Conservation (phyloP, 2,888 invertebrate genomes). For the Agriopis leucophaearia region DNA sequence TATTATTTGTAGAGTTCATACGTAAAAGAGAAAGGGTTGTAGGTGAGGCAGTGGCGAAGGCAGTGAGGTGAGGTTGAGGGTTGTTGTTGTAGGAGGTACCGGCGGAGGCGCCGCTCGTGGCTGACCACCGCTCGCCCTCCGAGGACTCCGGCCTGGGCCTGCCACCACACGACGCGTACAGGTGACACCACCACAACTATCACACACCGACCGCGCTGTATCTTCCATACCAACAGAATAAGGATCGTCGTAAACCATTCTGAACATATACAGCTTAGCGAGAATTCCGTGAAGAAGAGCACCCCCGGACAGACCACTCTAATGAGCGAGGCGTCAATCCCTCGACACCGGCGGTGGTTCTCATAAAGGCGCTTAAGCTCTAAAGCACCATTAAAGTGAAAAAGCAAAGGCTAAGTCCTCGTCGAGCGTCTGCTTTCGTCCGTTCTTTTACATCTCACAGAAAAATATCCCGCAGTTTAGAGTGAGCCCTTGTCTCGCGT, state of each 20-base stretch:
- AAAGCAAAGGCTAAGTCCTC: constrained; percentile 75
- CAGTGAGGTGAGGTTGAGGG: constrained; percentile 81
- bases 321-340: constrained; percentile 70
- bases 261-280: not conserved
- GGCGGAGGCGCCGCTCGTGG: constrained; percentile 86
- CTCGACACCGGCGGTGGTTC: constrained; percentile 59
- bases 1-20: not conserved
- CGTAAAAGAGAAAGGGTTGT: constrained; percentile 5
- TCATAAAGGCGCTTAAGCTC: constrained; percentile 68
- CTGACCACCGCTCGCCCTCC: constrained; percentile 94
- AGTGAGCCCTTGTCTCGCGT: constrained; percentile 64
- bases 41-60: constrained; percentile 42
- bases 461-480: constrained; percentile 69
- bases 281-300: constrained; percentile 21
- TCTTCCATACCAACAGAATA: constrained; percentile 32
- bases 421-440: constrained; percentile 72
- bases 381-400: constrained; percentile 71
- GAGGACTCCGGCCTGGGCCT: constrained; percentile 98
- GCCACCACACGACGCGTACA: constrained; percentile 91
- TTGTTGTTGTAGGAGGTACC: constrained; percentile 86
- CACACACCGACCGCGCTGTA: constrained; percentile 32
- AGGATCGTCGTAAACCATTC: constrained; percentile 4
- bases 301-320: constrained; percentile 49
- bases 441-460: constrained; percentile 74
- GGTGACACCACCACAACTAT: constrained; percentile 81